These are phyloP conservation scores for Scaptomyza pallida DNA, from an alignment of 1,140 invertebrate species.

Conservation along the genomic window DNA sequence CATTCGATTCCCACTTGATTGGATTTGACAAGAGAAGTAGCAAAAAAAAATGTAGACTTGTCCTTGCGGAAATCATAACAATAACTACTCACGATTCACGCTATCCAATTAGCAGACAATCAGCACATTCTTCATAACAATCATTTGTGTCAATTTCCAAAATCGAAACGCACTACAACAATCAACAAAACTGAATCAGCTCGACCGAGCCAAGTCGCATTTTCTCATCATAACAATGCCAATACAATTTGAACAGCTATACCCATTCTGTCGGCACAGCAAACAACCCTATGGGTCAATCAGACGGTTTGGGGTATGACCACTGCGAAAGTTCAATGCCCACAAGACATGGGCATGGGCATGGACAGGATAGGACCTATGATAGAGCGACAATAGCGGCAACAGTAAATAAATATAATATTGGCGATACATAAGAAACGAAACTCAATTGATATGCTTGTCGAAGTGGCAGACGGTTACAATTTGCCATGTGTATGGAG, in stretches of 20 bases:
- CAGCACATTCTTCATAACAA: constrained; percentile 51
- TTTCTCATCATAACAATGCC: constrained; percentile 61
- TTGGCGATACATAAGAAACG: constrained; percentile 27
- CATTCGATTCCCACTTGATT: constrained; percentile 9
- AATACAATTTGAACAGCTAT: constrained; percentile 53
- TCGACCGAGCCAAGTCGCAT: constrained; percentile 26
- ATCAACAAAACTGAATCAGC: constrained; percentile 24
- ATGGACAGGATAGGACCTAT: neutral
- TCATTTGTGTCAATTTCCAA: constrained; percentile 47
- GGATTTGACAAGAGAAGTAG: neutral
- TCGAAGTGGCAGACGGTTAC: constrained; percentile 71
- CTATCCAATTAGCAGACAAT: constrained; percentile 62
- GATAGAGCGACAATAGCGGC: constrained; percentile 9
- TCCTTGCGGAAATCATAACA: constrained; percentile 28
- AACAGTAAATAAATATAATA: constrained; percentile 46
- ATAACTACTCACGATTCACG: constrained; percentile 36
- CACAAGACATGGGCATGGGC: no score
- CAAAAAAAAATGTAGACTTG: constrained; percentile 3
- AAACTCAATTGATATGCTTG: constrained; percentile 72
- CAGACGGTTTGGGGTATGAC: constrained; percentile 24
- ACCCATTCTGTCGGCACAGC: constrained; percentile 18
- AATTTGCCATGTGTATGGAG: constrained; percentile 55
- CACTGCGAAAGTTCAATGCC: constrained; percentile 39
- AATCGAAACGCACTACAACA: constrained; percentile 28
- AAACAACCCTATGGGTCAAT: constrained; percentile 47